Evolutionary conservation across 2,113 vertebrate species (phyloP), one percentile per base, ranked within the genome.

Genomic region (Passer domesticus): DNA sequence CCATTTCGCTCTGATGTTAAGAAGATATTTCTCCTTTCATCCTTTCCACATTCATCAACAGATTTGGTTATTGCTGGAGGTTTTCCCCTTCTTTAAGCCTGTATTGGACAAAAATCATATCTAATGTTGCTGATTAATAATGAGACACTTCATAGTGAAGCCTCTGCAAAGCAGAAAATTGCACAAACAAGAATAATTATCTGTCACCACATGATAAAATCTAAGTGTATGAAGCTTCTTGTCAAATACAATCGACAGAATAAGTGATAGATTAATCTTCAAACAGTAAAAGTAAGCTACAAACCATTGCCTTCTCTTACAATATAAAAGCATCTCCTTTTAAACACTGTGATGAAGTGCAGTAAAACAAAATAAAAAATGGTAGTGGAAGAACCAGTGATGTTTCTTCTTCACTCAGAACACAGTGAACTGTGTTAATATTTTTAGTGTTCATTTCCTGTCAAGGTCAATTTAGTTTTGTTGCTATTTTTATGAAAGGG

Each of bases 231-330:
- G 97, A 98, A 98, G 97, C 92, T 96, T 87, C 96, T 96, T 98
- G 96, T 98, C 97, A 98, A 97, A 97, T 96, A 83, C 97, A 97
- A 97, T 97, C 44, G 90, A 98, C 96, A 97, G 97, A 97, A 97
- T 15, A 21, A 94, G 95, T 98, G 97, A 98, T 98, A 97, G 96
- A 98, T 98, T 98, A 98, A 97, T 97, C 97, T 98, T 98, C 98
- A 98, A 96, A 85, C 97, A 94, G 82, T 91, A 96, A 97, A 98
- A 97, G 91, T 93, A 97, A 93, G 94, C 90, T 95, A 96, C 97
- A 98, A 98, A 98, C 83, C 67, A 97, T 86, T 97, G 93, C 87
- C 86, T 97, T 97, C 97, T 91, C 92, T 97, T 95, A 85, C 63
- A 94, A 86, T 95, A 96, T 97, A 97, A 98, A 98, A 97, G 52